Base-by-base conservation (phyloP, 92 coral and sea anemone genomes). In the Heliopora coerulea region DNA sequence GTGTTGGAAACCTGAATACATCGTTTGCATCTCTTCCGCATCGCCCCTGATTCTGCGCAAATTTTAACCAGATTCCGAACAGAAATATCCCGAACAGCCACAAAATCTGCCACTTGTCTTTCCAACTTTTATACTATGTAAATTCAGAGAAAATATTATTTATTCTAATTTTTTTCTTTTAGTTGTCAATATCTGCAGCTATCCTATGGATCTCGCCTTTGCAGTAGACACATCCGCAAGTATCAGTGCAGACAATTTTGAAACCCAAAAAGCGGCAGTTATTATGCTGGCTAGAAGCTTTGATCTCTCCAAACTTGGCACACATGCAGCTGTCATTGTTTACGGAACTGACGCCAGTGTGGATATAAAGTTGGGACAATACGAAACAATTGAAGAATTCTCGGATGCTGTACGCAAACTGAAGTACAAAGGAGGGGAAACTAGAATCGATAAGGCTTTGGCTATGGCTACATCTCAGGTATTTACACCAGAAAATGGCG, bases 401-500 rank as follows among this genome's bases (percentile, higher is more conserved):
- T 14, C 74, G 21, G 19, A 23, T 9, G 91, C 88, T 14, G 73
- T 89, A 18, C 91, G 88, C 32, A 62, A 69, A 46, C 67, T 88
- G 56, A 79, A 82, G 31, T 84, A 66, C 69, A 78, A 81, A 12
- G 89, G 89, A 0, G 87, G 88, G 32, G 75, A 85, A 26, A 92
- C 96, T 29, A 72, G 96, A 50, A 90, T 92, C 61, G 97, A 89
- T 65, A 87, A 84, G 54, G 97, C 92, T 13, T 83, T 92, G 57
- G 88, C 80, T 20, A 44, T 87, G 21, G 91, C 91, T 13, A 44
- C 32, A 0, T 19, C 35, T 28, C 3, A 9, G 0, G 80, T 92
- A 28, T 92, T 87, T 54, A 83, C 88, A 18, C 18, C 67, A 14
- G 54, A 8, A 0, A 52, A 52, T 48, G 83, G 83, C 9, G 83